Percentiles rank a stretch among this genome's conserved stretches.
These are phyloP conservation scores for Liopterus haemorrhoidalis DNA, from an alignment of 2,888 invertebrate genomes.

Conservation along the genomic window DNA sequence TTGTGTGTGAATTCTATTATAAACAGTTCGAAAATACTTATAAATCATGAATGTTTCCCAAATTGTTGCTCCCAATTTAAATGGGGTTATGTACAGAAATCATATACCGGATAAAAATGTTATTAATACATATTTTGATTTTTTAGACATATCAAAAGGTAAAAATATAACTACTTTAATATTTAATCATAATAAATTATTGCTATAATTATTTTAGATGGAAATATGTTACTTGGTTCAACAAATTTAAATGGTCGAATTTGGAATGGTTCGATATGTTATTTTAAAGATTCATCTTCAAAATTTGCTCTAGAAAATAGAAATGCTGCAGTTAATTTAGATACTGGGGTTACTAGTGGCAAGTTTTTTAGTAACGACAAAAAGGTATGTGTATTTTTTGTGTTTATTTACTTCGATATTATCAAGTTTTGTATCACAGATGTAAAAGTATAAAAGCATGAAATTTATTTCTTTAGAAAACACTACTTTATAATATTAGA, in stretches of 20 bases:
- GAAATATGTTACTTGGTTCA: conserved; percentile 52
- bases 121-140: conserved; percentile 17
- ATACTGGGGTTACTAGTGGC: conserved; percentile 45
- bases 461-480: no score
- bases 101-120: conserved; percentile 24
- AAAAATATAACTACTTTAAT: background rate
- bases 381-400: conserved; percentile 34
- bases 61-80: conserved; percentile 38
- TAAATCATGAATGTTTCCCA: no score
- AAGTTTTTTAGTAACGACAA: conserved; percentile 41
- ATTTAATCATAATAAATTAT: conserved; percentile 8
- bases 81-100: conserved; percentile 42
- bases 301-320: conserved; percentile 42
- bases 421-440: background rate
- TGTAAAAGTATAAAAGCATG: conserved; percentile 2
- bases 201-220: conserved; percentile 43
- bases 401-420: background rate
- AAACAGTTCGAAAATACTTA: no score
- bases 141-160: conserved; percentile 16
- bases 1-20: no score
- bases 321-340: conserved; percentile 37
- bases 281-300: conserved; percentile 47
- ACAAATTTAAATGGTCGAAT: conserved; percentile 55
- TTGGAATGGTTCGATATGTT: conserved; percentile 58
- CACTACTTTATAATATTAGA: no score